These are phyloP conservation scores for Enteromius anoplus DNA, from an alignment of 2,797 vertebrate species.

Conservation along the genomic window DNA sequence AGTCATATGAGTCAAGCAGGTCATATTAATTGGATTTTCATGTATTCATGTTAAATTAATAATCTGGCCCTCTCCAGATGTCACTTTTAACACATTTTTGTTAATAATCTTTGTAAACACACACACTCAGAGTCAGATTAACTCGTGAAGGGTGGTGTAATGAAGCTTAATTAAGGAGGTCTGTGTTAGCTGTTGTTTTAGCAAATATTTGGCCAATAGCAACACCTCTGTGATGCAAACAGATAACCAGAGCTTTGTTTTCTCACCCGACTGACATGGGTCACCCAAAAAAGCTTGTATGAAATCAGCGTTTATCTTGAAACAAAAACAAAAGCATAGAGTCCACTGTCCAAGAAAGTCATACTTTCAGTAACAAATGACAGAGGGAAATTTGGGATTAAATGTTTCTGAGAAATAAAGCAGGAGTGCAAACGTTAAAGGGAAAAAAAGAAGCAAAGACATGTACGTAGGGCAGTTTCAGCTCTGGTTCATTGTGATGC, in stretches of 20 bases:
- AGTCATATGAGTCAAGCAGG: neutral
- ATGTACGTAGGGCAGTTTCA: slow-evolving; percentile 3
- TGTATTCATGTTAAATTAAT: neutral
- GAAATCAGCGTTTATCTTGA: slow-evolving; percentile 39
- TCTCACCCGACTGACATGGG: slow-evolving; percentile 33
- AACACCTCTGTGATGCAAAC: slow-evolving; percentile 51
- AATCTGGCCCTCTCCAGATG: neutral
- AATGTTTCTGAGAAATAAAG: neutral
- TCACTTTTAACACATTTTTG: neutral
- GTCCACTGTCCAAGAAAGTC: neutral
- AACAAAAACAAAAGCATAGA: slow-evolving; percentile 15
- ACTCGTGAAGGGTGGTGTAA: slow-evolving; percentile 7
- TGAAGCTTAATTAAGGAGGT: slow-evolving; percentile 49
- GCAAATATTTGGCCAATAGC: slow-evolving; percentile 56
- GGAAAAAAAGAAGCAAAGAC: neutral
- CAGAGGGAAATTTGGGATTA: neutral
- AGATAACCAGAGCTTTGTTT: slow-evolving; percentile 55
- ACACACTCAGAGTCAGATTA: slow-evolving; percentile 23
- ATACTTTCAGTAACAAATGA: neutral
- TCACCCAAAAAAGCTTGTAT: slow-evolving; percentile 34
- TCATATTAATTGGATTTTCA: neutral
- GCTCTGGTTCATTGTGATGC: slow-evolving; percentile 19
- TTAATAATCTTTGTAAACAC: neutral
- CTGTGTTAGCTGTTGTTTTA: slow-evolving; percentile 58
- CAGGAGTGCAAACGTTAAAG: slow-evolving; percentile 4